Evolutionary conservation across 2,113 vertebrate genomes (phyloP).

Genomic region (Oncorhynchus nerka): DNA sequence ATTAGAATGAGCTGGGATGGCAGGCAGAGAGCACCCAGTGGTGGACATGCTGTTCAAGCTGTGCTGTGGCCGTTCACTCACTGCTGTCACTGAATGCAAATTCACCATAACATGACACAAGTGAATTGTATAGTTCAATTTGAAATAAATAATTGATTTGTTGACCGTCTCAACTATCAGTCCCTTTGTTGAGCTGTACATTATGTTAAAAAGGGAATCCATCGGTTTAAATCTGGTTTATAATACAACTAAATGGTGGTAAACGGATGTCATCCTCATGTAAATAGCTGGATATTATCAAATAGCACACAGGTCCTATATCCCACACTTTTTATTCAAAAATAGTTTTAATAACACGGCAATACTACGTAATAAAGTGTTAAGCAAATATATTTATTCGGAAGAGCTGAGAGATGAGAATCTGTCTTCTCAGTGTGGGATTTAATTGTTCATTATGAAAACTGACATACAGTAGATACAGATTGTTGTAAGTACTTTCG

Average conservation of each 20-base stretch:
- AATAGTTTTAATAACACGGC: constrained; percentile 34
- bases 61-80: background rate
- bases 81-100: background rate
- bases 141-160: background rate
- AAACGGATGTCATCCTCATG: background rate
- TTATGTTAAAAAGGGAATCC: background rate
- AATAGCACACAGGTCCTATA: constrained; percentile 20
- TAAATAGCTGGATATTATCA: background rate
- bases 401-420: constrained; percentile 48
- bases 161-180: background rate
- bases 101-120: background rate
- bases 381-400: constrained; percentile 54
- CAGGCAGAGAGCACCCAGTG: constrained; percentile 16
- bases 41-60: constrained; percentile 17
- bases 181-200: background rate
- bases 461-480: too few species aligned
- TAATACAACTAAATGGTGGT: background rate
- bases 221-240: background rate
- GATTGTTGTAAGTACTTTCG: too few species aligned
- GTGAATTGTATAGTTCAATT: background rate
- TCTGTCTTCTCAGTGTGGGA: constrained; percentile 31
- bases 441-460: constrained; percentile 5
- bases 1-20: constrained; percentile 27
- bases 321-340: constrained; percentile 23
- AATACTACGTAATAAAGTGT: constrained; percentile 38